Evolutionary conservation across 2,888 invertebrate genomes (phyloP), one percentile per base, ranked within the genome.

Genomic region (Patella caerulea): DNA sequence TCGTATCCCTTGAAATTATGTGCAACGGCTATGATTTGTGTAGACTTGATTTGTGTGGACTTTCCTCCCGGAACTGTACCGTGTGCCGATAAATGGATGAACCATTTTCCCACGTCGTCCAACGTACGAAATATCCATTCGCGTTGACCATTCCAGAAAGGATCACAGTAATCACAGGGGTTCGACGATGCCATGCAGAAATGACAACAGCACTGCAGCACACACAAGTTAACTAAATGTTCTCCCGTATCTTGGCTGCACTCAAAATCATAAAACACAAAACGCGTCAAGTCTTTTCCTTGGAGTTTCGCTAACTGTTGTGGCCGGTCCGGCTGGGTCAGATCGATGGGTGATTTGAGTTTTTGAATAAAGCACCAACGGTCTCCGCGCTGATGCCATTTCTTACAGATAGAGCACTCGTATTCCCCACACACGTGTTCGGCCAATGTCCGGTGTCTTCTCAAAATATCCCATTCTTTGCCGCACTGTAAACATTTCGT

Each of bases 1-100:
- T 59, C 59, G 17, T 59, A 59, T n/a, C n/a, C 59, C 59, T 59
- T 59, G 59, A 59, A 59, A 59, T 59, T 59, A 59, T 59, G 59
- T 17, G 59, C 59, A n/a, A 59, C 59, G n/a, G n/a, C 17, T 17
- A 59, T 59, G n/a, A 59, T 19, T 59, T 59, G 59, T 17, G 59
- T n/a, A n/a, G 59, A 12, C 19, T 59, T 59, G 59, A 1, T 1
- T 5, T 12, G 5, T 17, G 1, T 19, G 15, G 17, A 24, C 24
- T 24, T 59, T 14, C 65, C 65, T 65, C 65, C 65, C 1, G 9
- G 12, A 3, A n/a, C 65, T 14, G 24, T n/a, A 19, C n/a, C 9
- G 9, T 14, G n/a, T 7, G 12, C 65, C 9, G 65, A n/a, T 14
- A 65, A 14, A 65, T 14, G 65, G 2, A 65, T 12, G 24, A 65